These are phyloP conservation scores for Epirrhoe alternata DNA, from an alignment of 2,888 invertebrate species.

Conservation along the genomic window DNA sequence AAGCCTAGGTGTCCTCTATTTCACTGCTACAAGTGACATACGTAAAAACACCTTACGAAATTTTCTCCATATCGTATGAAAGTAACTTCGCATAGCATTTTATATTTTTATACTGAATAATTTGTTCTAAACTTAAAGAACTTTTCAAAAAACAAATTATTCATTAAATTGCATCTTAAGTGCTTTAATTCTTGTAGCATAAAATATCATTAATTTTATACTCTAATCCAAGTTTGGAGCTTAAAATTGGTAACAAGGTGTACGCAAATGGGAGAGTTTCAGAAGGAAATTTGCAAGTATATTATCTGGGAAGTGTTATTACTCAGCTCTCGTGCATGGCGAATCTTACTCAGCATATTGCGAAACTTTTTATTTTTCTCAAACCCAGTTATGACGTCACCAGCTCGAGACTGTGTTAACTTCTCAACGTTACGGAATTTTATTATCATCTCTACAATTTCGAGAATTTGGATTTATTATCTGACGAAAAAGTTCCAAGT, in stretches of 20 bases:
- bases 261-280: slow-evolving; percentile 50
- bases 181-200: slow-evolving; percentile 42
- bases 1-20: neutral
- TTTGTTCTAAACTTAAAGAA: neutral
- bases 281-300: slow-evolving; percentile 64
- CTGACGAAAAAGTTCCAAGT: slow-evolving; percentile 42
- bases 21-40: neutral
- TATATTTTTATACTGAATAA: no score
- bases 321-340: slow-evolving; percentile 64
- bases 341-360: slow-evolving; percentile 68
- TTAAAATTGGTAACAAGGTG: slow-evolving; percentile 51
- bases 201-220: slow-evolving; percentile 45
- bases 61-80: no score
- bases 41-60: neutral
- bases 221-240: slow-evolving; percentile 56
- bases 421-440: slow-evolving; percentile 60
- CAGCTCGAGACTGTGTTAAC: slow-evolving; percentile 61
- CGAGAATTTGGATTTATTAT: slow-evolving; percentile 57
- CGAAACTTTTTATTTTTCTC: slow-evolving; percentile 79
- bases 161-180: slow-evolving; percentile 17
- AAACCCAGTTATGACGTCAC: slow-evolving; percentile 74
- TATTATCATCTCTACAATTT: slow-evolving; percentile 65
- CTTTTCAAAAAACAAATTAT: neutral
- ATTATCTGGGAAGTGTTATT: slow-evolving; percentile 65
- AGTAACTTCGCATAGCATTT: no score